phyloP scores from a whole-genome alignment of 2,113 vertebrate genomes.

The Oncorhynchus tshawytscha region DNA sequence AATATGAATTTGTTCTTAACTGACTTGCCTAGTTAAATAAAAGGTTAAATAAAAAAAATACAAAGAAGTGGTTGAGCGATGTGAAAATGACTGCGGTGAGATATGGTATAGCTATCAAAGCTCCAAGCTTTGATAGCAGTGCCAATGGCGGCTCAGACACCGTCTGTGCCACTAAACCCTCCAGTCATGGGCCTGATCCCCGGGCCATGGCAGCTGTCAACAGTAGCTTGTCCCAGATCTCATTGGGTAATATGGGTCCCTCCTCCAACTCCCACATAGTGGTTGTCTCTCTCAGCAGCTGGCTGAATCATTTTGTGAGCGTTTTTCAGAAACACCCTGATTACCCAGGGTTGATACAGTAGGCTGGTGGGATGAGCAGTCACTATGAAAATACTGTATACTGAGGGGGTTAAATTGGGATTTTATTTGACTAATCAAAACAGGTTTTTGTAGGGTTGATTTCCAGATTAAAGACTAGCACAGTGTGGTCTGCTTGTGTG shows the following conservation, averaged over 20 bases:
- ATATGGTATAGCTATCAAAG: constrained; percentile 15
- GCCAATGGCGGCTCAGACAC: constrained; percentile 18
- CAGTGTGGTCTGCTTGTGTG: no score
- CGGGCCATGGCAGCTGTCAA: neutral
- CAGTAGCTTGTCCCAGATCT: neutral
- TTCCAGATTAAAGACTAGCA: no score
- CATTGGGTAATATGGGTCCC: neutral
- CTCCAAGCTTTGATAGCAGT: constrained; percentile 19
- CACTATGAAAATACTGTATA: no score
- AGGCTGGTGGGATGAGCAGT: no score
- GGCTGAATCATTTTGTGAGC: neutral
- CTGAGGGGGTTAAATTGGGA: no score
- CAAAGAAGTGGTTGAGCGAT: no score
- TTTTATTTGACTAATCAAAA: no score
- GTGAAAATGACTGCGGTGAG: neutral
- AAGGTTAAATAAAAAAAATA: no score
- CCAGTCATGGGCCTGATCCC: neutral
- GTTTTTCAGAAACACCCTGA: neutral
- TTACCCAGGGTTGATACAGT: neutral
- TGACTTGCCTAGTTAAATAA: no score
- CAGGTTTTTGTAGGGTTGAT: no score
- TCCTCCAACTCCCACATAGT: neutral
- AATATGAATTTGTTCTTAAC: no score
- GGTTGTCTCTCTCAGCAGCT: neutral
- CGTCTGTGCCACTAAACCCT: constrained; percentile 2